Evolutionary conservation across 2,797 vertebrate genomes (phyloP), one percentile per base, ranked within the genome.

Genomic region (Triplophysa bombifrons): DNA sequence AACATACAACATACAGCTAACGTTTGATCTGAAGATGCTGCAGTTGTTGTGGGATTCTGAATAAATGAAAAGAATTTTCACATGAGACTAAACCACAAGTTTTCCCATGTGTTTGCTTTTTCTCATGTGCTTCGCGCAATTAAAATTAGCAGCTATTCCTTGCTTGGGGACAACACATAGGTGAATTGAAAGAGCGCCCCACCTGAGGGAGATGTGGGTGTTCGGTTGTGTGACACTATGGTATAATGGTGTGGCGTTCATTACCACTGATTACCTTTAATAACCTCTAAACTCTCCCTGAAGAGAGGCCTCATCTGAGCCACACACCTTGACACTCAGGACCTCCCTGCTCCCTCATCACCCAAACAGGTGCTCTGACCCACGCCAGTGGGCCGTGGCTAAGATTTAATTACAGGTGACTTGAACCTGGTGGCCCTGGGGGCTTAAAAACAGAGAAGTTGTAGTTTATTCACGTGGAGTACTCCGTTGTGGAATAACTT

Each of bases 181-280:
- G 83, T 88, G 83, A 85, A 90, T 90, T 90, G 87, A 92, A 91
- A 89, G 82, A 88, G 86, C 11, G 65, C 86, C 89, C 91, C 91
- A 92, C 91, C 91, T 93, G 91, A 91, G 92, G 91, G 88, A 85
- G 80, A 71, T 44, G 50, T 73, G 38, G 76, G 76, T 67, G 77
- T 80, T 60, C 78, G 84, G 75, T 76, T 58, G 76, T 16, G 69
- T 88, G 83, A 56, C 78, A 66, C 74, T 68, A 19, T 48, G 66
- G 66, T 79, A 38, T 74, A 34, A 73, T 74, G 58, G 76, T 56
- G 27, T 56, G 60, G 65, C 16, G 1, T 69, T 87, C 77, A 85
- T 92, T 92, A 89, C 76, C 74, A 50, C 84, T 89, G 82, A 91
- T 92, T 91, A 78, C 85, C 87, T 80, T 86, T 86, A 91, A 93